Conservation (phyloP, 2,888 invertebrate genomes). For the Neoaliturus tenellus region DNA sequence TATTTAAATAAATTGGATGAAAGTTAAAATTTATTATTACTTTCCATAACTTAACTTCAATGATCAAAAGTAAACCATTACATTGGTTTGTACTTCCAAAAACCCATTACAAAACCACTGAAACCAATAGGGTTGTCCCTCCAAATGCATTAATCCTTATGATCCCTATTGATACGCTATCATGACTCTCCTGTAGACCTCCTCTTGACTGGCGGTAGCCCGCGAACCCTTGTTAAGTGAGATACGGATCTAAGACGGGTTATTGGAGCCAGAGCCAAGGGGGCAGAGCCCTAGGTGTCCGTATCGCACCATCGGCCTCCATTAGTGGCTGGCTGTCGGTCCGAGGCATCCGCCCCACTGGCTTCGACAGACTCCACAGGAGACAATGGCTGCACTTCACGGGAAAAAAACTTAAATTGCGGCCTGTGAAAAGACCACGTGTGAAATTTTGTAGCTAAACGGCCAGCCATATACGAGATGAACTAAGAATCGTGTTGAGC, state of each 20-base stretch:
- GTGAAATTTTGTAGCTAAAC: no score
- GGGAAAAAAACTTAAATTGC: neutral
- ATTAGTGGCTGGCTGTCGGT: slow-evolving; percentile 21
- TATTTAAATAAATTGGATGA: no score
- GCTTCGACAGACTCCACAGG: neutral
- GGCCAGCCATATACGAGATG: no score
- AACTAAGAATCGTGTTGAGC: no score
- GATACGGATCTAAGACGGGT: neutral
- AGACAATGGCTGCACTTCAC: neutral
- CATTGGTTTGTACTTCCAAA: no score
- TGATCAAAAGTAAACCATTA: no score
- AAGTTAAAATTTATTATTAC: no score
- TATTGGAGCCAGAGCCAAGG: slow-evolving; percentile 7
- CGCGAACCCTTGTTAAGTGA: neutral
- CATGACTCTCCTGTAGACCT: neutral
- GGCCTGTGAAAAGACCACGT: no score
- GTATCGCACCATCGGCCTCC: slow-evolving; percentile 18
- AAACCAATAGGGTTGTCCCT: no score
- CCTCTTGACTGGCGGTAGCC: neutral
- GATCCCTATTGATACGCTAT: neutral
- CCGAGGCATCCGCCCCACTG: slow-evolving; percentile 11
- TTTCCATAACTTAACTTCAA: no score
- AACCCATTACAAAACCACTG: no score
- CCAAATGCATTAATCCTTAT: no score
- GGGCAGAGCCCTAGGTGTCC: slow-evolving; percentile 21